These are phyloP conservation scores for Cynodonichthys magdalenae DNA, from an alignment of 2,797 vertebrate species.

Conservation along the genomic window DNA sequence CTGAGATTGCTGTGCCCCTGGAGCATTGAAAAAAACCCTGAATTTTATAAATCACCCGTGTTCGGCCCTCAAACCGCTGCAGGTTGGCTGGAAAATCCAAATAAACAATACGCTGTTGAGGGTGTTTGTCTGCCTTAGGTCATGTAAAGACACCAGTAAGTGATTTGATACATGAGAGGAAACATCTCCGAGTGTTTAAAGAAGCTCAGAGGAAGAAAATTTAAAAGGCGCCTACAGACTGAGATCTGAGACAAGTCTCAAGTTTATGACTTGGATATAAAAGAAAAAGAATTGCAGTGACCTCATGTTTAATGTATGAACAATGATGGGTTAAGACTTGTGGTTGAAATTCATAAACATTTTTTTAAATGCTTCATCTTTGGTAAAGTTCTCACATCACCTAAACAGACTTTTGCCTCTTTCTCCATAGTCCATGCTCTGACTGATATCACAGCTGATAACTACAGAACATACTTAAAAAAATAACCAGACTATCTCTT, in stretches of 20 bases:
- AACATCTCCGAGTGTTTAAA: slow-evolving; percentile 42
- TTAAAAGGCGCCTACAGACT: neutral
- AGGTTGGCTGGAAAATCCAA: slow-evolving; percentile 62
- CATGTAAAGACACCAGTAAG: slow-evolving; percentile 41
- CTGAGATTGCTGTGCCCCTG: slow-evolving; percentile 36
- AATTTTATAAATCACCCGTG: slow-evolving; percentile 49
- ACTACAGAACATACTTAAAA: neutral
- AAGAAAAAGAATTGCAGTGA: neutral
- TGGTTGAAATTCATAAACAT: neutral
- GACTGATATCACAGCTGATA: too few species aligned
- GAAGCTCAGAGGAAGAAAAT: slow-evolving; percentile 14
- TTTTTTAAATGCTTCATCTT: neutral
- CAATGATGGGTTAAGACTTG: neutral
- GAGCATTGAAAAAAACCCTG: slow-evolving; percentile 49
- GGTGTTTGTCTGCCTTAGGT: slow-evolving; percentile 43
- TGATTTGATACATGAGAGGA: slow-evolving; percentile 53
- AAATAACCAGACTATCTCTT: too few species aligned
- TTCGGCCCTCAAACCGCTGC: slow-evolving; percentile 31
- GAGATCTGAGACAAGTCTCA: neutral
- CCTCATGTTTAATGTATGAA: neutral
- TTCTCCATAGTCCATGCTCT: too few species aligned
- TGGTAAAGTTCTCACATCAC: neutral
- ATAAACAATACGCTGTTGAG: slow-evolving; percentile 66
- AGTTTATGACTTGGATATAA: neutral
- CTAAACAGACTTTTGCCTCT: too few species aligned